phyloP scores from a whole-genome alignment of 2,888 invertebrate species.

The Hemistola chrysoprasaria region DNA sequence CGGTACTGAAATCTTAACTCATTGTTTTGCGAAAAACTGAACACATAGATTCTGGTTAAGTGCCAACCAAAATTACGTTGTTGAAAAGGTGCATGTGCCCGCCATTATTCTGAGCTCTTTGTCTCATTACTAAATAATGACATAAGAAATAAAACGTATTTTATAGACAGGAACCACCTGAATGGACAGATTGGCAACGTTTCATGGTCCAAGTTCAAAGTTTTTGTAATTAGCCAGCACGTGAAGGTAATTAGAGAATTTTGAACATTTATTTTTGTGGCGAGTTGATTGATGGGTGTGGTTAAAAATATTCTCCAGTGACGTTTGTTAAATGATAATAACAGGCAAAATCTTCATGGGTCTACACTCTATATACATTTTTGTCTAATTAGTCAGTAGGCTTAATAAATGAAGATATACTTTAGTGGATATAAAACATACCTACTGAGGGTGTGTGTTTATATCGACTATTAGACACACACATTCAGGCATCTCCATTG shows the following conservation, averaged over 20 bases:
- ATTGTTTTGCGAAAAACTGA: slow-evolving; percentile 28
- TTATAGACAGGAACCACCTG: slow-evolving; percentile 27
- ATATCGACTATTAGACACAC: no score
- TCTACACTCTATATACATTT: no score
- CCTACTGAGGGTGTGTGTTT: no score
- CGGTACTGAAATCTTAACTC: not conserved
- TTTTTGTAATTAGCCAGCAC: slow-evolving; percentile 44
- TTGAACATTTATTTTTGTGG: slow-evolving; percentile 20
- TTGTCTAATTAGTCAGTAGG: no score
- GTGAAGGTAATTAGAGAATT: slow-evolving; percentile 47
- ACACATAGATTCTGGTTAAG: slow-evolving; percentile 42
- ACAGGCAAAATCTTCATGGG: no score
- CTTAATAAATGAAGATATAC: no score
- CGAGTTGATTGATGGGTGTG: slow-evolving; percentile 15
- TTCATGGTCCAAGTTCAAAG: slow-evolving; percentile 69
- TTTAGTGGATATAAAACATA: no score
- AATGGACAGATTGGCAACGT: slow-evolving; percentile 43
- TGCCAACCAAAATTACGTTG: slow-evolving; percentile 48
- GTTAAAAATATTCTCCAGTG: slow-evolving; percentile 13
- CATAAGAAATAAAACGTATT: not conserved
- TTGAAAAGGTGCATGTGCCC: slow-evolving; percentile 24
- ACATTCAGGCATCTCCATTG: no score
- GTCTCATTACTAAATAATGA: not conserved
- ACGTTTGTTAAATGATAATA: no score
- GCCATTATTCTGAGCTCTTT: slow-evolving; percentile 6